Evolutionary conservation across 2,888 invertebrate species (phyloP).

Genomic region (Galerucella pusilla): DNA sequence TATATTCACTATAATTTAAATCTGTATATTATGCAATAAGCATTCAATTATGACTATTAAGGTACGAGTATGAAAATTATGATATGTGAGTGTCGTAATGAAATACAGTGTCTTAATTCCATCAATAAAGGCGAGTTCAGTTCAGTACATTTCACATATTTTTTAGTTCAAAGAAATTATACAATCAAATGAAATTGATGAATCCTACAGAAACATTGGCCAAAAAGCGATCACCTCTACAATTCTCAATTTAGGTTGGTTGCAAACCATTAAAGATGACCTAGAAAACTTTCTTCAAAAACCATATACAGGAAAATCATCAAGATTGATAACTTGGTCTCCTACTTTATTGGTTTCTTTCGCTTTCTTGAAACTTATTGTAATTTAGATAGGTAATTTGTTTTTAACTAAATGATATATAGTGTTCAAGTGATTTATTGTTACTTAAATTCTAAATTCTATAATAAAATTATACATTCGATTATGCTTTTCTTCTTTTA

Average conservation of each 20-base stretch:
- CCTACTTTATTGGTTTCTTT: neutral
- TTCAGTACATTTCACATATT: neutral
- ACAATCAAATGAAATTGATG: neutral
- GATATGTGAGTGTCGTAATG: no score
- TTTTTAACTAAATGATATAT: neutral
- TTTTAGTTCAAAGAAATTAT: slow-evolving; percentile 9
- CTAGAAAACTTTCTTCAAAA: neutral
- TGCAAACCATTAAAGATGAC: neutral
- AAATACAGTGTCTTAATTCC: no score
- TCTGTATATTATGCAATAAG: no score
- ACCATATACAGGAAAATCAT: neutral
- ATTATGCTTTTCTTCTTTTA: no score
- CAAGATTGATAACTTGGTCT: neutral
- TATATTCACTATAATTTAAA: no score
- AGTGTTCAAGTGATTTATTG: neutral
- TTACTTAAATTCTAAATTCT: no score
- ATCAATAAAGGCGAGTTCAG: no score
- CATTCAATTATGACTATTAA: no score
- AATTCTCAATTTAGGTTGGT: slow-evolving; percentile 6
- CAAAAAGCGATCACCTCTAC: neutral
- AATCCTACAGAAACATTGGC: neutral
- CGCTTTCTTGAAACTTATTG: neutral
- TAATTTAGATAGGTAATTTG: neutral
- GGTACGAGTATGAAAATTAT: no score
- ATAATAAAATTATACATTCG: no score